phyloP scores from a whole-genome alignment of 2,113 vertebrate species.

The Podarcis muralis region DNA sequence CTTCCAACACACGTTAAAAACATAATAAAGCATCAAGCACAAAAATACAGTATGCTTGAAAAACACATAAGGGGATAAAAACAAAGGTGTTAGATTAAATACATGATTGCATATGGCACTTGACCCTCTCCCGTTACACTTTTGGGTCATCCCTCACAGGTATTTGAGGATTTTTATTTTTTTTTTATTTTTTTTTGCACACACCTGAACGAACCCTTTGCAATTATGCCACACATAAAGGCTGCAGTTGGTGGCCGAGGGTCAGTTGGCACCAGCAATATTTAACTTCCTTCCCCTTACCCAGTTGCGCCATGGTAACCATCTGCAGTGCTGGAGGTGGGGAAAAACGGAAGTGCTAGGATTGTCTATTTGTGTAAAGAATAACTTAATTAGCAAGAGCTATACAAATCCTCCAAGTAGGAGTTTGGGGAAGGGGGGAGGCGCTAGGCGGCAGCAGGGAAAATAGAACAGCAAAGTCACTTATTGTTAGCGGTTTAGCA shows the following conservation, averaged over 20 bases:
- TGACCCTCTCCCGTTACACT: slow-evolving; percentile 48
- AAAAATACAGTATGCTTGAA: too few relatives aligned
- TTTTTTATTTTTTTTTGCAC: background rate
- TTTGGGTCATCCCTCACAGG: background rate
- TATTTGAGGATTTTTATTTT: background rate
- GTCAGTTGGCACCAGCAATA: slow-evolving; percentile 71
- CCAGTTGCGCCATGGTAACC: slow-evolving; percentile 78
- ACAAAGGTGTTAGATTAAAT: too few relatives aligned
- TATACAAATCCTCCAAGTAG: background rate
- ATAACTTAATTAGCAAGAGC: slow-evolving; percentile 66
- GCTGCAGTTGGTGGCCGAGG: slow-evolving; percentile 31
- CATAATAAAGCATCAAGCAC: too few relatives aligned
- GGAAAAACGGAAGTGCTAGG: slow-evolving; percentile 64
- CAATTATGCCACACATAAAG: slow-evolving; percentile 34
- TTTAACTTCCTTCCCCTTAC: slow-evolving; percentile 79
- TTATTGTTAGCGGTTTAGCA: slow-evolving; percentile 39
- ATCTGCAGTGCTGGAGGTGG: slow-evolving; percentile 67
- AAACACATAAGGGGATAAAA: too few relatives aligned
- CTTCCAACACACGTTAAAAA: too few relatives aligned
- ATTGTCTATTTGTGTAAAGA: slow-evolving; percentile 71
- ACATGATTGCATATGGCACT: background rate
- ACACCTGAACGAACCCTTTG: background rate
- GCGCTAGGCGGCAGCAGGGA: slow-evolving; percentile 44
- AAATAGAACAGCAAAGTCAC: slow-evolving; percentile 41
- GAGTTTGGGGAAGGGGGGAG: background rate